A percentile compares a stretch with the other conserved stretches of the same genome.
Conservation (phyloP, 2,113 vertebrate species). For the Monopterus albus region DNA sequence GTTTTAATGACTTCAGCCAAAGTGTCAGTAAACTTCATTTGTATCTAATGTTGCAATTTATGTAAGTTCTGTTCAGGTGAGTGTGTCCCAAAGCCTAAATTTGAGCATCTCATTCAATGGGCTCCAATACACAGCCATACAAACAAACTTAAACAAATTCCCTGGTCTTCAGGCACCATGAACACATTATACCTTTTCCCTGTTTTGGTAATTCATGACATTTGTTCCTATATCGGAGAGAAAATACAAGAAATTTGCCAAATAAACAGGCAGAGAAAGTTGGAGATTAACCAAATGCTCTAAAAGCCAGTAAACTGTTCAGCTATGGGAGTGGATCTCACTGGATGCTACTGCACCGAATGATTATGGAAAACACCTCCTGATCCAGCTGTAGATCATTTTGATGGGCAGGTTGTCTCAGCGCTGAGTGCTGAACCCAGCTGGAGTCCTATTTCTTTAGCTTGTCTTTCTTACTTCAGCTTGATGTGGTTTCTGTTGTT, state of each 20-base stretch:
- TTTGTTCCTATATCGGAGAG: background rate
- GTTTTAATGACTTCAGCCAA: too few relatives aligned
- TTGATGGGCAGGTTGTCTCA: conserved; percentile 41
- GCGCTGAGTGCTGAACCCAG: conserved; percentile 9
- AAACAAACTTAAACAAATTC: too few relatives aligned
- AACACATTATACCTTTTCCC: background rate
- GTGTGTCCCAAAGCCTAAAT: too few relatives aligned
- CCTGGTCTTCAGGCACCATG: background rate
- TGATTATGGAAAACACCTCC: conserved; percentile 46
- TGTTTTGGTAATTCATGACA: background rate
- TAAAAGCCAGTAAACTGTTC: conserved; percentile 4
- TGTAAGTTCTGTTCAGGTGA: too few relatives aligned
- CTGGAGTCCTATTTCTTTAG: conserved; percentile 10
- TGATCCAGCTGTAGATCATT: conserved; percentile 57
- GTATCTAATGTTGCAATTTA: too few relatives aligned
- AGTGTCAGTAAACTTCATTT: too few relatives aligned
- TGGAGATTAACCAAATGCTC: conserved; percentile 1
- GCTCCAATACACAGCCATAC: too few relatives aligned
- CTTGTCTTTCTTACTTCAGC: conserved; percentile 14
- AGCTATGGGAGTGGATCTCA: conserved; percentile 25
- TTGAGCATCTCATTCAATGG: too few relatives aligned
- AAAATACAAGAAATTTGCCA: background rate
- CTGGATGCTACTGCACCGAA: too few relatives aligned
- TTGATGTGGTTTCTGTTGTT: conserved; percentile 32
- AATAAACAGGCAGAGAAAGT: conserved; percentile 16